These are phyloP conservation scores for Cyrtorhinus lividipennis DNA, from an alignment of 1,140 invertebrate species.

Conservation along the genomic window DNA sequence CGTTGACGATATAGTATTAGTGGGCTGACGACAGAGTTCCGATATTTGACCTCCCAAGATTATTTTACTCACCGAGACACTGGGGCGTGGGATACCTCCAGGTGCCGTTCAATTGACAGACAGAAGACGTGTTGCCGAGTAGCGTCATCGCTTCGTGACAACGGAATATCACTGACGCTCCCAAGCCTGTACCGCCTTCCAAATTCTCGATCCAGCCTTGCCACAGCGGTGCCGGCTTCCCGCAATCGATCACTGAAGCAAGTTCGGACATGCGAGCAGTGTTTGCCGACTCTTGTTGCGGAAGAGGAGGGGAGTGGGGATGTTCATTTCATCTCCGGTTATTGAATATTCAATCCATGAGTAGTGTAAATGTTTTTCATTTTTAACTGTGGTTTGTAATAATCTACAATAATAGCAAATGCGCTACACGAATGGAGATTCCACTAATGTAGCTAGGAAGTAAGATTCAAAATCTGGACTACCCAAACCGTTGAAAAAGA, in stretches of 20 bases:
- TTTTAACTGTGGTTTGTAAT: no score
- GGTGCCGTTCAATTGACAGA: constrained; percentile 79
- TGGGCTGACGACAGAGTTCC: no score
- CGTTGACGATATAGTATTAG: no score
- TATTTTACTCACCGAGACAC: constrained; percentile 49
- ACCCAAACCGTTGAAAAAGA: no score
- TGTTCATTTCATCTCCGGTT: background rate
- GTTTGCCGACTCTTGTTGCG: background rate
- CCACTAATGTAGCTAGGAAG: no score
- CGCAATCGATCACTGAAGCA: constrained; percentile 79
- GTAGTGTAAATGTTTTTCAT: background rate
- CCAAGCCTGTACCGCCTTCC: constrained; percentile 71
- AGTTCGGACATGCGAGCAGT: constrained; percentile 11
- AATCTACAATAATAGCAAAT: no score
- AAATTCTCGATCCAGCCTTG: constrained; percentile 94
- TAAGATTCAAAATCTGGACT: no score
- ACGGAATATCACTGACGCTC: constrained; percentile 81
- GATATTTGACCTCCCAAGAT: no score
- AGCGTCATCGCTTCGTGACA: constrained; percentile 88
- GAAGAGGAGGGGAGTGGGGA: background rate
- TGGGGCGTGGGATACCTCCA: constrained; percentile 85
- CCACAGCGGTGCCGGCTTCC: constrained; percentile 71
- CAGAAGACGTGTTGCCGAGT: constrained; percentile 72
- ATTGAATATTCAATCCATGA: background rate
- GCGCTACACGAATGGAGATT: no score